These are phyloP conservation scores for Pholis gunnellus DNA, from an alignment of 2,113 vertebrate genomes.

Conservation along the genomic window DNA sequence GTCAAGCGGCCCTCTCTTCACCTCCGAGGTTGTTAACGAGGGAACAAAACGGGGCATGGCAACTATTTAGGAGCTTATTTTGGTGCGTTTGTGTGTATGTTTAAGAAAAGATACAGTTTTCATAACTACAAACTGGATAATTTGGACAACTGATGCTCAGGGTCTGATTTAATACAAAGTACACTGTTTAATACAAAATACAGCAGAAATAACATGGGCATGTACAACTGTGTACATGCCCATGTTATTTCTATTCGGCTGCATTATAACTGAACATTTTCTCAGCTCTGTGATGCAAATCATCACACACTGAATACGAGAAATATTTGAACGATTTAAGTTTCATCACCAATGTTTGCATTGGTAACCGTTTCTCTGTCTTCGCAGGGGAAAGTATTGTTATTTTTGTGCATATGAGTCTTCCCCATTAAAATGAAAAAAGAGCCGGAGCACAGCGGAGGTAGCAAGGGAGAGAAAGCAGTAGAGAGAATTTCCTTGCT, in stretches of 20 bases:
- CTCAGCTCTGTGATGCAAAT: neutral
- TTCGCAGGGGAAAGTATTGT: neutral
- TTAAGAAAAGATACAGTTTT: neutral
- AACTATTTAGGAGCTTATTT: neutral
- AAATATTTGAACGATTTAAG: conserved; percentile 14
- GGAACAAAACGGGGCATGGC: neutral
- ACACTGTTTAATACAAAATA: too few relatives aligned
- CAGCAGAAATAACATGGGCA: too few relatives aligned
- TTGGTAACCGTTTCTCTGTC: neutral
- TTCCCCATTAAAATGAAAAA: conserved; percentile 40
- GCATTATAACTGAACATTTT: neutral
- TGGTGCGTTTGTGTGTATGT: neutral
- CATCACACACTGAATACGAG: neutral
- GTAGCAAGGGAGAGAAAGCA: conserved; percentile 25
- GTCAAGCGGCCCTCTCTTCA: conserved; percentile 29
- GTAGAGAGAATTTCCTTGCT: conserved; percentile 49
- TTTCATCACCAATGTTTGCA: conserved; percentile 5
- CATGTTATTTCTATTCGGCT: neutral
- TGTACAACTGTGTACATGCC: too few relatives aligned
- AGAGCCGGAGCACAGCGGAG: conserved; percentile 28
- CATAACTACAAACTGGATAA: neutral
- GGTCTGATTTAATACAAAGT: neutral
- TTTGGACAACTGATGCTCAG: neutral
- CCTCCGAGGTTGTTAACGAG: neutral
- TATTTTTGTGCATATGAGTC: conserved; percentile 4